phyloP scores from a whole-genome alignment of 2,888 invertebrate species.

The Lamellibrachia columna region DNA sequence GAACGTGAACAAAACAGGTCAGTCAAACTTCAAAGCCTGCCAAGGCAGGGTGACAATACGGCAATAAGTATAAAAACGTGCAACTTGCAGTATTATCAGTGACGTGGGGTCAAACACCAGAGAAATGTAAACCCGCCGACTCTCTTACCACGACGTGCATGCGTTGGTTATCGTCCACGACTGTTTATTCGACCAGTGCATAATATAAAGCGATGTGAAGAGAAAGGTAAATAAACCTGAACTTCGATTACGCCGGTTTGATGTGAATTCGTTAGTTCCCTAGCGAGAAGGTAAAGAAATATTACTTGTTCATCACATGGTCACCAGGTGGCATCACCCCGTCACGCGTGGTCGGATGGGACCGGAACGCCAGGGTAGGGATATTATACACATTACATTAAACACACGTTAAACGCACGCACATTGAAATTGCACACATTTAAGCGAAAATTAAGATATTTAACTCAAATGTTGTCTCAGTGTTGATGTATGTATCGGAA shows the following conservation, averaged over 20 bases:
- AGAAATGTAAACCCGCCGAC: background rate
- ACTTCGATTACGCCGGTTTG: background rate
- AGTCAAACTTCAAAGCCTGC: too few relatives aligned
- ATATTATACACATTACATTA: too few relatives aligned
- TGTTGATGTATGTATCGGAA: too few relatives aligned
- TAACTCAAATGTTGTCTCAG: too few relatives aligned
- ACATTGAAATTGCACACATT: too few relatives aligned
- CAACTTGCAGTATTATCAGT: background rate
- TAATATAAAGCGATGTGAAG: background rate
- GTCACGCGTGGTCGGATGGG: background rate
- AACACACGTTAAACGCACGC: too few relatives aligned
- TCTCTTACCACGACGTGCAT: background rate
- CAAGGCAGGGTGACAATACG: background rate
- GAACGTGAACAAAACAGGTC: background rate
- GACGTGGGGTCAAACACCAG: background rate
- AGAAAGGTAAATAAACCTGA: background rate
- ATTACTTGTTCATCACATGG: background rate
- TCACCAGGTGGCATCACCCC: background rate
- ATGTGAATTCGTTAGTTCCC: background rate
- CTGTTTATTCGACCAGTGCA: slow-evolving; percentile 1
- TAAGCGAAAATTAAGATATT: too few relatives aligned
- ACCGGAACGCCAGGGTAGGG: background rate
- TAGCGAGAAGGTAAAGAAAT: background rate
- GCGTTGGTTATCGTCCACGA: background rate
- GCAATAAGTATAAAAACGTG: too few relatives aligned